phyloP scores from a whole-genome alignment of 2,888 invertebrate genomes.

The Auanema sp. region DNA sequence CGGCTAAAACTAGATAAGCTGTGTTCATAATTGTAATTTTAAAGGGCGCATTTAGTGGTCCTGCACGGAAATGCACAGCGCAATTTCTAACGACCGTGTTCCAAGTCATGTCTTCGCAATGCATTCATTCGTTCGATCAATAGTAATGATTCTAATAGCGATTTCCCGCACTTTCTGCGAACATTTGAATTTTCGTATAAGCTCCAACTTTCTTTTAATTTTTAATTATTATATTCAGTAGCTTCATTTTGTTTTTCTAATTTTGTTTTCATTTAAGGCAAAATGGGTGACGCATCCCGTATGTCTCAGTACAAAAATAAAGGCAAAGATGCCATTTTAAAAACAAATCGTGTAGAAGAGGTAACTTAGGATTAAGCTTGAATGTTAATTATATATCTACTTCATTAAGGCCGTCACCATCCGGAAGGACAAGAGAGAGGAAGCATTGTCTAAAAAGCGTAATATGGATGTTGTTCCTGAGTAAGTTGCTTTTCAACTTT shows the following conservation, averaged over 20 bases:
- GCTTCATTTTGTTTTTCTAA: background rate
- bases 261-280: background rate
- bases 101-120: too few relatives aligned
- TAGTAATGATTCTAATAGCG: too few relatives aligned
- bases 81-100: too few relatives aligned
- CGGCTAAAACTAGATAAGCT: too few relatives aligned
- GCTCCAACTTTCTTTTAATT: too few relatives aligned
- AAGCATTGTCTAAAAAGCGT: constrained; percentile 89
- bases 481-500: constrained; percentile 24
- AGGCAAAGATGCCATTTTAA: constrained; percentile 94
- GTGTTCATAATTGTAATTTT: too few relatives aligned
- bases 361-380: constrained; percentile 13
- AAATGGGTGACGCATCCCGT: constrained; percentile 21
- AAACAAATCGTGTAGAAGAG: constrained; percentile 55
- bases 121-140: too few relatives aligned
- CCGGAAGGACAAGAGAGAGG: constrained; percentile 96
- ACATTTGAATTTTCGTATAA: too few relatives aligned
- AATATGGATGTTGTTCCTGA: constrained; percentile 78
- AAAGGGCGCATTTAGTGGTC: too few relatives aligned
- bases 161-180: too few relatives aligned
- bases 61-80: too few relatives aligned
- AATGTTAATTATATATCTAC: background rate
- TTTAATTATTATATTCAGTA: too few relatives aligned
- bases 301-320: constrained; percentile 83
- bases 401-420: constrained; percentile 71